Evolutionary conservation across 2,113 vertebrate species (phyloP).

Genomic region (Cyanoliseus patagonus): DNA sequence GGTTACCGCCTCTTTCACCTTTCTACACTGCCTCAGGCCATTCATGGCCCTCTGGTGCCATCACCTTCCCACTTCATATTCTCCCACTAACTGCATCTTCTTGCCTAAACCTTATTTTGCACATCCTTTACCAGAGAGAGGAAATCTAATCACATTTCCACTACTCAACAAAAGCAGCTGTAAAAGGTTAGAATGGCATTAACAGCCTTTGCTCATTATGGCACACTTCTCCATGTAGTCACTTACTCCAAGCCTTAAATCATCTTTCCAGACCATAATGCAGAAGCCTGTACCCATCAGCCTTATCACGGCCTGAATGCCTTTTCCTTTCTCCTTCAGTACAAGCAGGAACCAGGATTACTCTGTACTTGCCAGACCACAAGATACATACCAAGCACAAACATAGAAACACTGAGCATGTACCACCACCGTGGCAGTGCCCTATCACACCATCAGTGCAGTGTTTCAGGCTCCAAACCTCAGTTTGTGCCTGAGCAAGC

Average conservation of each 20-base stretch:
- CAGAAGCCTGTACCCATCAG: background rate
- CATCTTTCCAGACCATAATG: background rate
- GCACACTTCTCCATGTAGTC: background rate
- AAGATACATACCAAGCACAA: rapidly evolving
- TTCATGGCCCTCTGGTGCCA: background rate
- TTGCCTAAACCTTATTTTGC: background rate
- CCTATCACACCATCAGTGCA: background rate
- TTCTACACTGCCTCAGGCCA: background rate
- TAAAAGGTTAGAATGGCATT: background rate
- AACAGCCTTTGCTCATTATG: background rate
- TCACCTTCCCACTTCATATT: background rate
- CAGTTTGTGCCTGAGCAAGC: background rate
- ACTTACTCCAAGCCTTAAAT: background rate
- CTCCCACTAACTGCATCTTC: background rate
- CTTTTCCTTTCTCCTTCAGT: background rate
- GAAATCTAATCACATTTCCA: background rate
- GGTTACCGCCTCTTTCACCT: background rate
- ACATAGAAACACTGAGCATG: rapidly evolving
- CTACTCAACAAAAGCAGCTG: background rate
- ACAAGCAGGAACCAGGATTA: background rate
- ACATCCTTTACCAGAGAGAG: background rate
- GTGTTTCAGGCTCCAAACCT: background rate
- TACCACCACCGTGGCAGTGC: background rate
- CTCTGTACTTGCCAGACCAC: background rate
- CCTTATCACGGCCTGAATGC: background rate